Percentiles rank a stretch among this genome's conserved stretches.
Conservation (phyloP, 1,140 invertebrate genomes). For the Euwallacea fornicatus region DNA sequence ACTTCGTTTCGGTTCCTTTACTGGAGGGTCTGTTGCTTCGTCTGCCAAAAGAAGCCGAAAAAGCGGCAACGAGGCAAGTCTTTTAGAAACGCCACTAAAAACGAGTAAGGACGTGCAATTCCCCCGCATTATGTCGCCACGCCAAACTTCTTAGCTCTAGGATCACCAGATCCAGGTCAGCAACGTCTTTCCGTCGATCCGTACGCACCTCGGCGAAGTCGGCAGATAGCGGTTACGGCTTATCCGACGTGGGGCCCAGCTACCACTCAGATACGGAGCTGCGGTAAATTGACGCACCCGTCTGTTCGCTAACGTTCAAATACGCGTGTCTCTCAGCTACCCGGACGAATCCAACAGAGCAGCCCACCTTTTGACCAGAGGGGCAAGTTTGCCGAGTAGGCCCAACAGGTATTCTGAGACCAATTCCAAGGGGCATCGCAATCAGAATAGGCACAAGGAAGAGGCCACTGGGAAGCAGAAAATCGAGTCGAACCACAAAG, state of each 20-base stretch:
- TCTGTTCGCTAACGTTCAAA: background rate
- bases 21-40: constrained; percentile 87
- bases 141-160: constrained; percentile 41
- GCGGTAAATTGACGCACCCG: constrained; percentile 51
- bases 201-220: constrained; percentile 71
- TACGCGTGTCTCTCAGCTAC: constrained; percentile 48
- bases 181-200: constrained; percentile 63
- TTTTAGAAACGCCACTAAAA: constrained; percentile 27
- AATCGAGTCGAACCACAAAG: constrained; percentile 4
- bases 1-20: constrained; percentile 89
- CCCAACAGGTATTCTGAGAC: constrained; percentile 38
- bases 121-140: background rate
- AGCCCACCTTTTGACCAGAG: constrained; percentile 14
- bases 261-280: constrained; percentile 64
- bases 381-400: constrained; percentile 43
- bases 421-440: background rate
- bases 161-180: constrained; percentile 55
- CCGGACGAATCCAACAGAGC: constrained; percentile 48
- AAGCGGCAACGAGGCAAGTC: constrained; percentile 57
- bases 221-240: constrained; percentile 59
- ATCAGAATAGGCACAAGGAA: background rate
- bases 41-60: constrained; percentile 79
- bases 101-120: constrained; percentile 27
- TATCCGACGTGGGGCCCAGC: constrained; percentile 51
- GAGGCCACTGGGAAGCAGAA: background rate